Conservation (phyloP, 92 coral and sea anemone species). For the Parazoanthus darwini region DNA sequence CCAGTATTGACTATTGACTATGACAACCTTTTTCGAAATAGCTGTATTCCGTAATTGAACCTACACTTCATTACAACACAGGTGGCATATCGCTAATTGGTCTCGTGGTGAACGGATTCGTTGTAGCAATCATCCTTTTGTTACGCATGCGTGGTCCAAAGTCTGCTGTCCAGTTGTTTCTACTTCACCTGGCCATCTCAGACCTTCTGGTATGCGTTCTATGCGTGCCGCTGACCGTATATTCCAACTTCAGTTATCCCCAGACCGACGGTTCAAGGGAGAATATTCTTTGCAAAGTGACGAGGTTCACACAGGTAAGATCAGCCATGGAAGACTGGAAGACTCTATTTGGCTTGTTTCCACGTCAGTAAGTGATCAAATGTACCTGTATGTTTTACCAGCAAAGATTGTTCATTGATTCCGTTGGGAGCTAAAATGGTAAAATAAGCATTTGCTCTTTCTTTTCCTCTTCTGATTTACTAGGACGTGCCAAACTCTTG, state of each 20-base stretch:
- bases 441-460: too few relatives aligned
- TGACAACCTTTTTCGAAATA: too few relatives aligned
- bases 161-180: slow-evolving; percentile 63
- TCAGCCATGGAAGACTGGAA: too few relatives aligned
- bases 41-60: background rate
- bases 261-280: slow-evolving; percentile 21
- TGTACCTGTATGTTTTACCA: too few relatives aligned
- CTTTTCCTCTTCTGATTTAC: too few relatives aligned
- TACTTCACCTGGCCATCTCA: slow-evolving; percentile 67
- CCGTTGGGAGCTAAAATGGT: too few relatives aligned
- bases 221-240: slow-evolving; percentile 69
- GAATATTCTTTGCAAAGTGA: slow-evolving; percentile 52
- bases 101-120: slow-evolving; percentile 61
- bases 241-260: slow-evolving; percentile 63
- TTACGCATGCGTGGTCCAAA: slow-evolving; percentile 63
- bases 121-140: slow-evolving; percentile 51
- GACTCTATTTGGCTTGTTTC: too few relatives aligned
- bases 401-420: too few relatives aligned
- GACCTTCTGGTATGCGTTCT: slow-evolving; percentile 66
- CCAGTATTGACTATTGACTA: too few relatives aligned
- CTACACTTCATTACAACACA: background rate
- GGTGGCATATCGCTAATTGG: slow-evolving; percentile 61
- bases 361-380: too few relatives aligned
- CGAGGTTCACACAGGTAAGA: slow-evolving; percentile 63
- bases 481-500: too few relatives aligned